phyloP scores from a whole-genome alignment of 2,888 invertebrate species.

The Ethmia dodecea region DNA sequence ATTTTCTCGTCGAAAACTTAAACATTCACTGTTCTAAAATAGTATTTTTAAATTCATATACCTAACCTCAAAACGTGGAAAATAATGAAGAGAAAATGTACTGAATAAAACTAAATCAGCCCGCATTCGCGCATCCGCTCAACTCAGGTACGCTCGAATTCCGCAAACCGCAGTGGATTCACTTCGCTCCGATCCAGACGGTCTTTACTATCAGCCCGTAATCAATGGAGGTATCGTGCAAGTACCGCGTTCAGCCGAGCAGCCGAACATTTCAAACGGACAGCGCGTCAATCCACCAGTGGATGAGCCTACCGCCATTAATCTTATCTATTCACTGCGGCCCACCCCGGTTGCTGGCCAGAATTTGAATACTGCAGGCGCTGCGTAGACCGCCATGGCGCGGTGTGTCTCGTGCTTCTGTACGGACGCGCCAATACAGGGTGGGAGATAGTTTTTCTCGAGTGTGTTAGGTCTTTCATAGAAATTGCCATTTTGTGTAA shows the following conservation, averaged over 20 bases:
- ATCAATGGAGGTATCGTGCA: constrained; percentile 36
- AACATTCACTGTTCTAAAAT: too few species aligned
- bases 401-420: too few species aligned
- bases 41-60: too few species aligned
- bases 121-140: constrained; percentile 10
- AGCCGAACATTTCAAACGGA: constrained; percentile 19
- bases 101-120: too few species aligned
- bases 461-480: too few species aligned
- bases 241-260: too few species aligned
- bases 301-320: constrained; percentile 43
- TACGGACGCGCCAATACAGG: too few species aligned
- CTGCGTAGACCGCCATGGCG: constrained; percentile 22
- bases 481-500: too few species aligned
- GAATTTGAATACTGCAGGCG: constrained; percentile 55
- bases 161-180: constrained; percentile 14
- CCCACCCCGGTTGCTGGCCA: constrained; percentile 39
- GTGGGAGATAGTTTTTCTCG: too few species aligned
- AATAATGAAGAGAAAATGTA: too few species aligned
- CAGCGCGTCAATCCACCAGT: constrained; percentile 35
- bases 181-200: constrained; percentile 15
- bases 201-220: constrained; percentile 21
- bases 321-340: constrained; percentile 61
- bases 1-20: too few species aligned
- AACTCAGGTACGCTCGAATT: constrained; percentile 1
- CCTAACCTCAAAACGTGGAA: too few species aligned